Evolutionary conservation across 2,888 invertebrate genomes (phyloP), one percentile per base, ranked within the genome.

Genomic region (Hypsopygia costalis): DNA sequence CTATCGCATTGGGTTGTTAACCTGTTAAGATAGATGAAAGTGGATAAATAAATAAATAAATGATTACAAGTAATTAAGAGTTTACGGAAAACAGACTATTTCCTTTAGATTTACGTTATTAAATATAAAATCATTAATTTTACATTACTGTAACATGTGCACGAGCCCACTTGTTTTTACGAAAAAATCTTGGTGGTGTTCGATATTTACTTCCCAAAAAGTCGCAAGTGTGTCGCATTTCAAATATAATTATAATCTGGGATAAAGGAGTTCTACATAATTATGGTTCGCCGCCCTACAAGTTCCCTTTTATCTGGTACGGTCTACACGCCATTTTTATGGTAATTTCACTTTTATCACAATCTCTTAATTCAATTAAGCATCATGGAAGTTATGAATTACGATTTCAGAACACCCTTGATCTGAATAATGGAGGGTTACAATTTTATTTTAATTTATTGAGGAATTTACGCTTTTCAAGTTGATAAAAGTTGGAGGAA

Each of bases 281-380:
- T 29, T 11, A 25, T 21, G 29, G 16, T 22, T 11, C 8, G 11
- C 27, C 33, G 31, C 28, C 12, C 33, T 39, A 32, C 38, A 32
- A 39, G 33, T 35, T 42, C 40, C 49, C 47, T 56, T 25, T 55
- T 56, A 55, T 56, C 55, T 55, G 46, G 48, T 48, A 46, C 40
- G 43, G 46, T 51, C 51, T 76, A 70, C 67, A 74, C 66, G 69
- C 69, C 64, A 73, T 82, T 81, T 82, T 83, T 82, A 82, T 81
- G 81, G 69, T 82, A 81, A 85, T 85, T 76, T 75, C 73, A 63
- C 62, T 78, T 81, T 82, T 80, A 80, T 79, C 76, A 63, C 68
- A 66, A 70, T 68, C 69, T 66, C 68, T 76, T 81, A 81, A 83
- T 83, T 82, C 76, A 81, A 79, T 79, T 79, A 69, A 56, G 67